Conservation (phyloP, 2,113 vertebrate genomes). For the Sinocyclocheilus grahami region DNA sequence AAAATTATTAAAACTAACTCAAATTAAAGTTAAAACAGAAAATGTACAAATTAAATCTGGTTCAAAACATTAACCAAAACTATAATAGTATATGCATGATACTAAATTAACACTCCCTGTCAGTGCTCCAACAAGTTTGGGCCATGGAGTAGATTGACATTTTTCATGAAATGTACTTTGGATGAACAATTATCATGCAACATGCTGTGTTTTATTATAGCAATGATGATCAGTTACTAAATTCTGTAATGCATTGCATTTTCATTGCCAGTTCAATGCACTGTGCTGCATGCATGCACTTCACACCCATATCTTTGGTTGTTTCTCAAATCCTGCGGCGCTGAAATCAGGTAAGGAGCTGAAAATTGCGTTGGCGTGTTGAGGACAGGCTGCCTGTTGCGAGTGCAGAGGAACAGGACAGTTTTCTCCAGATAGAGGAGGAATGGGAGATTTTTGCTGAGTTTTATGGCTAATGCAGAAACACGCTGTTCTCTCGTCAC, state of each 20-base stretch:
- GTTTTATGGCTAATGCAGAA: slow-evolving; percentile 31
- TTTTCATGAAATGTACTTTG: not conserved
- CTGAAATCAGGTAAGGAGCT: not conserved
- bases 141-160: not conserved
- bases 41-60: no score
- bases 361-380: not conserved
- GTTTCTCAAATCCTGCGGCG: not conserved
- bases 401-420: not conserved
- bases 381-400: not conserved
- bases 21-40: no score
- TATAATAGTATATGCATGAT: no score
- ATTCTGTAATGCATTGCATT: not conserved
- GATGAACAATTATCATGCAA: not conserved
- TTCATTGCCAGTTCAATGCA: not conserved
- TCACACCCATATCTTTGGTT: no score
- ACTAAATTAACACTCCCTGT: no score
- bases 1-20: no score
- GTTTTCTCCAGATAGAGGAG: not conserved
- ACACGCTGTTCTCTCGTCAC: slow-evolving; percentile 22
- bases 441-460: not conserved
- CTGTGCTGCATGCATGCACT: not conserved
- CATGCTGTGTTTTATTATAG: not conserved
- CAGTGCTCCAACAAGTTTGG: not conserved
- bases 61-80: no score
- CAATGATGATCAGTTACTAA: not conserved